Base-by-base conservation (phyloP, 2,113 vertebrate species). In the Ardeotis arabs region DNA sequence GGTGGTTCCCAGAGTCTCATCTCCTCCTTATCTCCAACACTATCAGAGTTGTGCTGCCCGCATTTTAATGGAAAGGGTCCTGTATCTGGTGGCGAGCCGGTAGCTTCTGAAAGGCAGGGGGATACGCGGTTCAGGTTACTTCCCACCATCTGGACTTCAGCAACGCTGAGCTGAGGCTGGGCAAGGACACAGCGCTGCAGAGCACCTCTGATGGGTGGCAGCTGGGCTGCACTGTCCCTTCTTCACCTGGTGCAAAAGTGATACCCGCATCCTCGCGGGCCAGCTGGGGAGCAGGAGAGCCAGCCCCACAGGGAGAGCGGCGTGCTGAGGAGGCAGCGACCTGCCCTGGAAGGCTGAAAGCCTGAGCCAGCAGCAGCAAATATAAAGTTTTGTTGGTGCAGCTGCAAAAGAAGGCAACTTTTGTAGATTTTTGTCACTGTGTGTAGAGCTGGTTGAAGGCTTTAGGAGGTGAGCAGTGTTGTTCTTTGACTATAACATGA, bases 251-350 rank as follows among this genome's bases (percentile, higher is more conserved):
- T 28, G 73, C 81, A 41, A 33, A 52, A 67, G 73, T 8, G 87
- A 94, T 13, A 87, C 31, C 55, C 0, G 2, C 21, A 9, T 39
- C 56, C 83, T 59, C 1, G 3, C 49, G 1, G 16, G 86, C 79
- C 93, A 91, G 95, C 84, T 85, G 93, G 88, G 96, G 27, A 87
- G 81, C 93, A 47, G 87, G 56, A 28, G 55, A 66, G 74, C 44
- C 1, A 0, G 39, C 59, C 58, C 37, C 4, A 1, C 0, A 16
- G 24, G 7, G 29, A 29, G 50, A 69, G 80, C 77, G 29, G 84
- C 1, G 0, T 28, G 52, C n/a, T 8, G 58, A 29, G 53, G 49
- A 12, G 10, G 63, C 69, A n/a, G 55, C 1, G 15, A 21, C 84
- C 52, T 53, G 59, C 52, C 28, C 58, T 2, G 25, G 17, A 8